Percentiles rank a stretch among this genome's conserved stretches.
Conservation (phyloP, 1,140 invertebrate species). For the Eriosoma lanigerum region DNA sequence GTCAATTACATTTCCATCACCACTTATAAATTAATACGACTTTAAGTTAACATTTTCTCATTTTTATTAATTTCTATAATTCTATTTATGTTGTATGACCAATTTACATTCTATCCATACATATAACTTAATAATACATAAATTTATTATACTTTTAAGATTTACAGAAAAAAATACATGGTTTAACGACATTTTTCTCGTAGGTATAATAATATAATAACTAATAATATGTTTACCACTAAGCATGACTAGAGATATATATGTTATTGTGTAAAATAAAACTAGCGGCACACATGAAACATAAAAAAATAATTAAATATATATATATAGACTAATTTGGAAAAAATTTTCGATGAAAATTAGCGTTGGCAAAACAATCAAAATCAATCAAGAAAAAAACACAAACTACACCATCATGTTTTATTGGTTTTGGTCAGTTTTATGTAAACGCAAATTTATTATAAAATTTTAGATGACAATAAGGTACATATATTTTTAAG, state of each 20-base stretch:
- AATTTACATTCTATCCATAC: slow-evolving; percentile 28
- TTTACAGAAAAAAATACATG: slow-evolving; percentile 29
- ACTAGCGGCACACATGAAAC: slow-evolving; percentile 48
- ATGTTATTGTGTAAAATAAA: slow-evolving; percentile 29
- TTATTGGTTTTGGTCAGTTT: slow-evolving; percentile 11
- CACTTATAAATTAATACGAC: slow-evolving; percentile 25
- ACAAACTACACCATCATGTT: background rate
- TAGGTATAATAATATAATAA: slow-evolving; percentile 23
- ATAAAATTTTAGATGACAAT: background rate
- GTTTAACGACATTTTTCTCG: background rate
- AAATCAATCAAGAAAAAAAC: no score
- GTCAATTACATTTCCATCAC: slow-evolving; percentile 44
- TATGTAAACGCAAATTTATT: background rate
- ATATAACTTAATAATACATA: slow-evolving; percentile 31
- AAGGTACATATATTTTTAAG: slow-evolving; percentile 16
- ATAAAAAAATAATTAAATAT: background rate
- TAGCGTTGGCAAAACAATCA: slow-evolving; percentile 15
- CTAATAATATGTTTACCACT: slow-evolving; percentile 30
- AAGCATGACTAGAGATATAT: slow-evolving; percentile 48
- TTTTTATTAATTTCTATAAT: slow-evolving; percentile 27
- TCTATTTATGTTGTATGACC: slow-evolving; percentile 23
- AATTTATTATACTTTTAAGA: background rate
- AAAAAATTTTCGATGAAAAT: background rate
- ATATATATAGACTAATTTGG: background rate
- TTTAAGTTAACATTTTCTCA: slow-evolving; percentile 34